Evolutionary conservation across 2,797 vertebrate genomes (phyloP), one percentile per base, ranked within the genome.

Genomic region (Crossoptilon crossoptilon): DNA sequence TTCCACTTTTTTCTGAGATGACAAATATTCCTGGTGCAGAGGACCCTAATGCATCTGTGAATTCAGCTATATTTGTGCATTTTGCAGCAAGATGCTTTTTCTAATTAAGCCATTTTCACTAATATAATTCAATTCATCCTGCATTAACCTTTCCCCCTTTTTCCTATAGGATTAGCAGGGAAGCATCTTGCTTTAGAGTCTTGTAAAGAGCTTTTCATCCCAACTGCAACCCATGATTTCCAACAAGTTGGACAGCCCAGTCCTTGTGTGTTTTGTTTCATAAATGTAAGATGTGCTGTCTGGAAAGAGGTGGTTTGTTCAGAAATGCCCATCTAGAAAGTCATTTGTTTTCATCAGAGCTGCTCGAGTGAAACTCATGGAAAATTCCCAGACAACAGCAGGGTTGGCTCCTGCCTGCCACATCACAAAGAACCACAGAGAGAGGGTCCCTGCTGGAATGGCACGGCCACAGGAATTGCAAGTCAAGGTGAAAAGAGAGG

Each of bases 1-100:
- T 90, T 62, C 74, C 71, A 91, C 92, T 86, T 93, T 88, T 73
- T 84, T 68, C 89, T 22, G 49, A 71, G 87, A 79, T 81, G 85
- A 95, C 94, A 96, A 95, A 95, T 91, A 88, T 10, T 91, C 89
- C 87, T 59, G 56, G 77, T 84, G 87, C 83, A 93, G 85, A 67
- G 90, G 76, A 85, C 68, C 82, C 83, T 68, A 90, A 90, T 63
- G 64, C 91, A 86, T 92, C 94, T 91, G 89, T 86, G 91, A 91
- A 84, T 79, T 94, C 80, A 88, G 86, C 77, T 88, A 1, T 46
- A 92, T 86, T 88, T 64, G 76, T 87, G 76, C 91, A 70, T 92
- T 96, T 93, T 93, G 86, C 80, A 90, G 80, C 51, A 78, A 90
- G 22, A 91, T 37, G 53, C 29, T 90, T 71, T 84, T 90, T 74